Evolutionary conservation across 2,113 vertebrate genomes (phyloP).

Genomic region (Notothenia rossii): DNA sequence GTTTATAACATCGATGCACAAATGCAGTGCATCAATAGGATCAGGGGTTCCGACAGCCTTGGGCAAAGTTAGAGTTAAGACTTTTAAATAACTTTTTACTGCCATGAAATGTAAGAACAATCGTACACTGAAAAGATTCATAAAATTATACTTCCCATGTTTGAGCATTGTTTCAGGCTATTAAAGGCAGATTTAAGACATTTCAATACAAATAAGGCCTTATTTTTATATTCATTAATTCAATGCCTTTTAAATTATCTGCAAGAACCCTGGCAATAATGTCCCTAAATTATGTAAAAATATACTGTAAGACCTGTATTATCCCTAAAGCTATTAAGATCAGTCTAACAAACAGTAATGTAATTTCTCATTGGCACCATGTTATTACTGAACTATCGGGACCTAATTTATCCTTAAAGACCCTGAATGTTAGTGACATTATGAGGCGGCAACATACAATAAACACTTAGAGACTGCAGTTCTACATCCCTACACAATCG

Average conservation of each 20-base stretch:
- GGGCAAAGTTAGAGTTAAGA: no score
- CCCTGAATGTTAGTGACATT: neutral
- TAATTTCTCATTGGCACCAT: neutral
- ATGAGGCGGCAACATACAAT: neutral
- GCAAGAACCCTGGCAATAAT: neutral
- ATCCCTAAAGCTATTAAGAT: constrained; percentile 1
- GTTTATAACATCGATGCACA: constrained; percentile 9
- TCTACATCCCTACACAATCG: neutral
- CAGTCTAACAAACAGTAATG: neutral
- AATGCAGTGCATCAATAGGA: neutral
- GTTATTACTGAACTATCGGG: neutral
- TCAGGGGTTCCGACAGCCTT: no score
- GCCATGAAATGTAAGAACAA: no score
- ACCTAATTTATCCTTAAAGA: neutral
- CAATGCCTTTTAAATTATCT: no score
- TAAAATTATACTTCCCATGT: no score
- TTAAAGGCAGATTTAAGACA: no score
- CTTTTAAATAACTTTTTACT: no score
- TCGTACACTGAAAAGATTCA: no score
- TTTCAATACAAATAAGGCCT: no score
- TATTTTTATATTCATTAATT: no score
- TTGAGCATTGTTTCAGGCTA: no score
- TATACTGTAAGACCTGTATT: neutral
- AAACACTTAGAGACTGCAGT: neutral
- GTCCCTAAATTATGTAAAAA: neutral